Percentiles rank a stretch among this genome's conserved stretches.
These are phyloP conservation scores for Pseudomyrmex gracilis DNA, from an alignment of 1,140 invertebrate species.

Conservation along the genomic window DNA sequence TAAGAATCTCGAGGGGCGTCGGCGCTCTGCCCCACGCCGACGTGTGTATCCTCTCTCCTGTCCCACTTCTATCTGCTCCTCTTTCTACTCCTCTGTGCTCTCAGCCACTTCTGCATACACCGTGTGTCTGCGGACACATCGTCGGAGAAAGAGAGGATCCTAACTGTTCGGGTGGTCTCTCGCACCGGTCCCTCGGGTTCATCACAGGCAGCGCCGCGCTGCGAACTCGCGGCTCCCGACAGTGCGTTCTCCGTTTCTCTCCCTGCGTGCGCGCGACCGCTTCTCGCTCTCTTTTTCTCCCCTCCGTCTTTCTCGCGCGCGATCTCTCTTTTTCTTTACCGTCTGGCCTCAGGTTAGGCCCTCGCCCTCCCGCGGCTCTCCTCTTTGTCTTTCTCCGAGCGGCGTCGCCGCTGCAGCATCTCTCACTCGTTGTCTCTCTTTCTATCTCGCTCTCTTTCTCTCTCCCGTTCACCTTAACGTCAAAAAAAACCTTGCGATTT, in stretches of 20 bases:
- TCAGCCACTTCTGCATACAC: constrained; percentile 56
- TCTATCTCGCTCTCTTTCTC: constrained; percentile 35
- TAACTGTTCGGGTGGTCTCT: constrained; percentile 77
- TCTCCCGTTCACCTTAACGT: constrained; percentile 72
- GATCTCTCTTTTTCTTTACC: constrained; percentile 43
- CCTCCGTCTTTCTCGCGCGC: background rate
- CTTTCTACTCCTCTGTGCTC: constrained; percentile 35
- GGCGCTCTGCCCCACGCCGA: constrained; percentile 58
- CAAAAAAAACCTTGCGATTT: constrained; percentile 79
- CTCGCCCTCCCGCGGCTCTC: constrained; percentile 18
- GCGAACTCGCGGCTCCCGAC: constrained; percentile 54
- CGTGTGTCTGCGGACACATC: constrained; percentile 13
- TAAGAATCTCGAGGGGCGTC: constrained; percentile 67
- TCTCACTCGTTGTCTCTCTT: constrained; percentile 35
- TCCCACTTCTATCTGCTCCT: constrained; percentile 54
- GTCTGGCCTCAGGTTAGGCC: constrained; percentile 15
- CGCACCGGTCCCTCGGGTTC: constrained; percentile 53
- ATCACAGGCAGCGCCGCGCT: constrained; percentile 61
- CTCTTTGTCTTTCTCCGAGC: constrained; percentile 31
- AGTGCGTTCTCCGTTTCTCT: constrained; percentile 39
- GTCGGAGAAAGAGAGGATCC: constrained; percentile 40
- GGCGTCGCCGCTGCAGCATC: no score
- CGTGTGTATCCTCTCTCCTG: constrained; percentile 42
- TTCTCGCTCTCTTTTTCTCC: constrained; percentile 17
- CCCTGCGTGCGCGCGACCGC: constrained; percentile 34